phyloP scores from a whole-genome alignment of 2,797 vertebrate genomes.

The Hypotaenidia okinawae region DNA sequence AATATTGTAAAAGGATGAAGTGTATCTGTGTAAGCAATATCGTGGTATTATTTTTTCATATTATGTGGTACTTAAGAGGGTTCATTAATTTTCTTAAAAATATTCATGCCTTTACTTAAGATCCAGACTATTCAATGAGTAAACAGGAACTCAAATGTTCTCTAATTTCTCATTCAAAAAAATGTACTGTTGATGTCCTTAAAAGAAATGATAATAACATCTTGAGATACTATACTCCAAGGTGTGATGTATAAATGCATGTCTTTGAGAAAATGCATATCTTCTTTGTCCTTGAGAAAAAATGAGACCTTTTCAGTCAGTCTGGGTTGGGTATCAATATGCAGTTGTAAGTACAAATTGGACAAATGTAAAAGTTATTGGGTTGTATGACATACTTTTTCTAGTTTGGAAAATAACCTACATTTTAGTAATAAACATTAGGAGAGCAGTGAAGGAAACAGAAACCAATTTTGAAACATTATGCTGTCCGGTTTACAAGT shows the following conservation, averaged over 20 bases:
- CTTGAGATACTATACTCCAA: background rate
- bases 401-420: background rate
- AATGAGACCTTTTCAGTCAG: background rate
- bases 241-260: background rate
- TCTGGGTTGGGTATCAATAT: background rate
- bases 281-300: background rate
- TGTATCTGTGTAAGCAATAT: background rate
- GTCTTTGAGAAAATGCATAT: background rate
- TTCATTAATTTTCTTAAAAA: slow-evolving; percentile 4
- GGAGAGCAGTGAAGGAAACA: background rate
- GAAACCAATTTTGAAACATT: background rate
- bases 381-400: background rate
- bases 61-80: background rate
- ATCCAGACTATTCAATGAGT: background rate
- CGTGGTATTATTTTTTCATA: background rate
- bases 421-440: background rate
- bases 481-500: background rate
- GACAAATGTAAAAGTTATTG: background rate
- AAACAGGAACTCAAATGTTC: background rate
- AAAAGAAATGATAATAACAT: background rate
- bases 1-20: background rate
- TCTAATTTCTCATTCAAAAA: background rate
- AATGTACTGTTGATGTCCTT: background rate
- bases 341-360: background rate
- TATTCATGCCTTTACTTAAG: background rate